Conservation (phyloP, 2,113 vertebrate genomes). For the Gallinago jamesoni region DNA sequence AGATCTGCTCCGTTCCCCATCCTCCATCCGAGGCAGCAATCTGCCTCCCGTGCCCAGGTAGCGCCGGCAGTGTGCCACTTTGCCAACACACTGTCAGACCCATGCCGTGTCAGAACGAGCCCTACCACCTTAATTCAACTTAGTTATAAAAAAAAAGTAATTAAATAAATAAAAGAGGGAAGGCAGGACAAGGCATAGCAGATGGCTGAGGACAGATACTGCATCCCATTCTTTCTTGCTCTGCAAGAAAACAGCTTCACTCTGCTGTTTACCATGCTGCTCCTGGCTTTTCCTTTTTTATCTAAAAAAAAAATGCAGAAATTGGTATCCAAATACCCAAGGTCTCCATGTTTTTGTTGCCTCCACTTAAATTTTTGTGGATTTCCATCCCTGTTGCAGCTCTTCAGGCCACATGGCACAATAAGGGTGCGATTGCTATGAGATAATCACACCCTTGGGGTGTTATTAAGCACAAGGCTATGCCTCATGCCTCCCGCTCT, state of each 20-base stretch:
- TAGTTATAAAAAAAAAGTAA: background rate
- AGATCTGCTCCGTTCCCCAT: background rate
- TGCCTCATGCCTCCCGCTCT: conserved; percentile 44
- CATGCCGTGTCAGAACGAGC: background rate
- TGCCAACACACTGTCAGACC: conserved; percentile 32
- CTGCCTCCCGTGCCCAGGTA: background rate
- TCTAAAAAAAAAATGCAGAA: background rate
- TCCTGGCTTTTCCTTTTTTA: background rate
- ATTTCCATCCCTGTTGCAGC: background rate
- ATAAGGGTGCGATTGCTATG: conserved; percentile 51
- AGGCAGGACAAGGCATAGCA: conserved; percentile 42
- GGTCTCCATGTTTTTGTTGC: background rate
- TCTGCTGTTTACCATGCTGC: conserved; percentile 26
- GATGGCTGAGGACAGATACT: conserved; percentile 61
- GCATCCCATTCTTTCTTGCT: conserved; percentile 46
- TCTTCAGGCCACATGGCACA: conserved; percentile 51
- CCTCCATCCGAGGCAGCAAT: background rate
- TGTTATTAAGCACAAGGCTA: conserved; percentile 70
- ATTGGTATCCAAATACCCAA: background rate
- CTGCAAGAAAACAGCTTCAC: conserved; percentile 44
- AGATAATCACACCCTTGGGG: conserved; percentile 70
- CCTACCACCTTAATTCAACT: background rate
- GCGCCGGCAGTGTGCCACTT: background rate
- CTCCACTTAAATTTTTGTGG: background rate
- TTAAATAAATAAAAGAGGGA: background rate